Conservation (phyloP, 2,113 vertebrate species). For the Gallinago undulata region DNA sequence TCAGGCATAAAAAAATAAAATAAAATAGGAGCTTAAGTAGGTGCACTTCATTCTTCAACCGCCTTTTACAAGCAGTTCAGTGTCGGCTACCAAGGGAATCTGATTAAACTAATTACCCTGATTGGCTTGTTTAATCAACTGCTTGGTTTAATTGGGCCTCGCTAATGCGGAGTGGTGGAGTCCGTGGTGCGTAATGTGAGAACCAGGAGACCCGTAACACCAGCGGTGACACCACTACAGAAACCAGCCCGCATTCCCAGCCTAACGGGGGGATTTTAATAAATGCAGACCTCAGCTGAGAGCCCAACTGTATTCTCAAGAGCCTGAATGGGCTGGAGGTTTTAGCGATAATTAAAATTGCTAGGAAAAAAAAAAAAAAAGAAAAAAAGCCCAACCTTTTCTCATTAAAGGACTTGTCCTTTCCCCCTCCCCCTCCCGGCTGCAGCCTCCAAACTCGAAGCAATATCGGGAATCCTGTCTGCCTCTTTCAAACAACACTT, state of each 20-base stretch:
- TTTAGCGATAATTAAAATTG: conserved; percentile 82
- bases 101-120: conserved; percentile 87
- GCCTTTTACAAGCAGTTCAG: conserved; percentile 78
- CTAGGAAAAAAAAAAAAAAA: not conserved
- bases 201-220: conserved; percentile 83
- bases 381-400: not conserved
- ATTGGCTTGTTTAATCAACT: conserved; percentile 81
- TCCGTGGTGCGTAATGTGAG: conserved; percentile 82
- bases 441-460: not conserved
- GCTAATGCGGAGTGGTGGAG: conserved; percentile 68
- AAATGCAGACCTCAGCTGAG: conserved; percentile 66
- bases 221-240: conserved; percentile 81
- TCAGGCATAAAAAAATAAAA: conserved; percentile 71
- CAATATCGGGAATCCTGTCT: conserved; percentile 50
- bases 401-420: conserved; percentile 59
- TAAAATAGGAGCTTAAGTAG: conserved; percentile 76
- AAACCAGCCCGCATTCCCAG: conserved; percentile 76
- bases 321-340: conserved; percentile 47
- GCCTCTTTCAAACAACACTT: conserved; percentile 60
- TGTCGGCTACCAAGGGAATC: conserved; percentile 78
- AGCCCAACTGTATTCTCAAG: conserved; percentile 71
- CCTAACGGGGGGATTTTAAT: conserved; percentile 66
- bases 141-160: conserved; percentile 75
- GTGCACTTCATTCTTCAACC: conserved; percentile 84
- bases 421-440: not conserved